These are phyloP conservation scores for Anthopleura sola DNA, from an alignment of 64 coral and sea anemone genomes.

Conservation along the genomic window DNA sequence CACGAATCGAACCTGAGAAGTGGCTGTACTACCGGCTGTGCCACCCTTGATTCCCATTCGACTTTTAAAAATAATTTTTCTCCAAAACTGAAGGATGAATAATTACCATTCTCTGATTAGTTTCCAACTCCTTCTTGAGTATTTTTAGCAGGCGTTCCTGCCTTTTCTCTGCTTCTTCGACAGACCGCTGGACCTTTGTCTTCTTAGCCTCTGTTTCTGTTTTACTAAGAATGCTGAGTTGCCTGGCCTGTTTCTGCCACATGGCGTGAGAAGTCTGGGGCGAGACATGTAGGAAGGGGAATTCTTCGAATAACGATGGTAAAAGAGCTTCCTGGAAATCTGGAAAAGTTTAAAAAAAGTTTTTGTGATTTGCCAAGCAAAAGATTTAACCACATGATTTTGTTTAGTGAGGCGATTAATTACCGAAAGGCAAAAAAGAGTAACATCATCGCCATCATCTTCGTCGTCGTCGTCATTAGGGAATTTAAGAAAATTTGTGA, in stretches of 20 bases:
- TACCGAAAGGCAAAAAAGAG: neutral
- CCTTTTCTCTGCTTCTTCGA: slow-evolving; percentile 85
- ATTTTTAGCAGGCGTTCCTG: slow-evolving; percentile 83
- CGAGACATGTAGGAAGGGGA: slow-evolving; percentile 95
- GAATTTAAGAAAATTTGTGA: too few relatives aligned
- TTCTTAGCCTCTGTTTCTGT: slow-evolving; percentile 52
- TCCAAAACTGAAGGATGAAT: too few relatives aligned
- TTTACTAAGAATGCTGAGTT: slow-evolving; percentile 58
- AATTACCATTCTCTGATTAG: slow-evolving; percentile 95
- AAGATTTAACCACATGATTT: too few relatives aligned
- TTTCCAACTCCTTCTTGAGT: slow-evolving; percentile 85
- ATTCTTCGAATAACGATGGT: slow-evolving; percentile 88
- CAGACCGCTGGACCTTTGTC: slow-evolving; percentile 66
- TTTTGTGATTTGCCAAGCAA: too few relatives aligned
- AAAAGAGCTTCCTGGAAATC: slow-evolving; percentile 74
- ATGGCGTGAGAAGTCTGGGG: slow-evolving; percentile 91
- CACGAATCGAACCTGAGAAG: too few relatives aligned
- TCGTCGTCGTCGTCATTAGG: too few relatives aligned
- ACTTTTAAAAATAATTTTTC: too few relatives aligned
- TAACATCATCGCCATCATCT: neutral
- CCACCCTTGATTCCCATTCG: too few relatives aligned
- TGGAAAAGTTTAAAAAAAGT: neutral
- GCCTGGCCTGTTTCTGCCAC: slow-evolving; percentile 83
- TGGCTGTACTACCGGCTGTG: too few relatives aligned
- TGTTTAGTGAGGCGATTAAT: neutral